These are phyloP conservation scores for Chrysocyon brachyurus DNA, from an alignment of 2,797 vertebrate genomes.

Conservation along the genomic window DNA sequence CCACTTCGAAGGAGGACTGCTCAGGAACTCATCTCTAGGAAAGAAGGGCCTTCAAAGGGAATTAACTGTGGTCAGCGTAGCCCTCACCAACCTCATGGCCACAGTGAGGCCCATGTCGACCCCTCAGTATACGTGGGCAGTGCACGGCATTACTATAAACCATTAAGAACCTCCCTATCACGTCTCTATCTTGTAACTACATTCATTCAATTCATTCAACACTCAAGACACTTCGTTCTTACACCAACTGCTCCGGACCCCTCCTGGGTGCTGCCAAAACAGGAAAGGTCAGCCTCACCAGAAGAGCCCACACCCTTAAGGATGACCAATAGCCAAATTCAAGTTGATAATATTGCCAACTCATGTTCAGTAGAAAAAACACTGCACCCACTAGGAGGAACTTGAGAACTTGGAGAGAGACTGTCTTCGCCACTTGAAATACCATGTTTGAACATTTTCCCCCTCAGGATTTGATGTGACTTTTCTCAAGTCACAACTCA, in stretches of 20 bases:
- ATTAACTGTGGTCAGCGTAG: background rate
- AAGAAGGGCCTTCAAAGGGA: background rate
- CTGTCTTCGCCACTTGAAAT: background rate
- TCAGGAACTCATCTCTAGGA: background rate
- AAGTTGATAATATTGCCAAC: background rate
- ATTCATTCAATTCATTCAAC: background rate
- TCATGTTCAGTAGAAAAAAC: background rate
- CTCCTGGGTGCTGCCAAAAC: background rate
- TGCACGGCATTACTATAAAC: background rate
- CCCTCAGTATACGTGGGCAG: background rate
- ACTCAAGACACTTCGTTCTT: background rate
- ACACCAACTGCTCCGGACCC: background rate
- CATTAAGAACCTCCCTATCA: background rate
- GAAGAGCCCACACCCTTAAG: background rate
- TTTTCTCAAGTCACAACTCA: background rate
- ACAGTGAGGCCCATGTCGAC: background rate
- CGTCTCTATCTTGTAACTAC: background rate
- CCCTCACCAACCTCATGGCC: background rate
- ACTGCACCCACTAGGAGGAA: accelerated
- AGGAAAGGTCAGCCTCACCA: accelerated
- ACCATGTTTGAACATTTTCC: background rate
- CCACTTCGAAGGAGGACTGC: background rate
- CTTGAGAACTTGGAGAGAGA: background rate
- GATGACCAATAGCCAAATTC: background rate
- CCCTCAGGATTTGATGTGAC: background rate